Evolutionary conservation across 2,888 invertebrate genomes (phyloP).

Genomic region (Harpagoxenus sublaevis): DNA sequence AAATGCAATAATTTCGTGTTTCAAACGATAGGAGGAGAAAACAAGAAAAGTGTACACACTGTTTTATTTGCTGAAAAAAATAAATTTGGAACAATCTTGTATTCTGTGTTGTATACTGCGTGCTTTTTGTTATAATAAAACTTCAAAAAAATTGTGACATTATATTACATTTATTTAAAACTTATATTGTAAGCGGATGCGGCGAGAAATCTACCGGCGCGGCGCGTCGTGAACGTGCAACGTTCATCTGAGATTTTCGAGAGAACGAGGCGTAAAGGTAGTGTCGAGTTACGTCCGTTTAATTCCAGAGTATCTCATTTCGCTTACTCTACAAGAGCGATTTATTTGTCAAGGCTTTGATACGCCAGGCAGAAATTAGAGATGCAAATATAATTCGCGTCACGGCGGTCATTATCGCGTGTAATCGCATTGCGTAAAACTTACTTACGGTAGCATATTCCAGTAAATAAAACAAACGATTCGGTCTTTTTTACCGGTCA

Average conservation of each 20-base stretch:
- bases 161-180: constrained; percentile 16
- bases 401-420: neutral
- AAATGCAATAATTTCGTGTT: neutral
- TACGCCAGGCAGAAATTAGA: constrained; percentile 21
- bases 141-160: neutral
- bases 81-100: neutral
- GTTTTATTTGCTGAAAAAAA: neutral
- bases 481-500: neutral
- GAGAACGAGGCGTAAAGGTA: neutral
- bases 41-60: neutral
- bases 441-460: neutral
- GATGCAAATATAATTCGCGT: neutral
- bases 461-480: neutral
- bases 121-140: neutral
- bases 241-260: constrained; percentile 6
- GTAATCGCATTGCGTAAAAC: neutral
- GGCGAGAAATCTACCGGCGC: neutral
- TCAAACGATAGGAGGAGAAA: neutral
- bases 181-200: neutral
- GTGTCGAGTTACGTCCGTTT: constrained; percentile 34
- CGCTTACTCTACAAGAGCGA: neutral
- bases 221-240: neutral
- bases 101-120: neutral
- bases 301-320: constrained; percentile 21
- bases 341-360: constrained; percentile 18